Conservation (phyloP, 2,797 vertebrate species). For the Takifugu rubripes region DNA sequence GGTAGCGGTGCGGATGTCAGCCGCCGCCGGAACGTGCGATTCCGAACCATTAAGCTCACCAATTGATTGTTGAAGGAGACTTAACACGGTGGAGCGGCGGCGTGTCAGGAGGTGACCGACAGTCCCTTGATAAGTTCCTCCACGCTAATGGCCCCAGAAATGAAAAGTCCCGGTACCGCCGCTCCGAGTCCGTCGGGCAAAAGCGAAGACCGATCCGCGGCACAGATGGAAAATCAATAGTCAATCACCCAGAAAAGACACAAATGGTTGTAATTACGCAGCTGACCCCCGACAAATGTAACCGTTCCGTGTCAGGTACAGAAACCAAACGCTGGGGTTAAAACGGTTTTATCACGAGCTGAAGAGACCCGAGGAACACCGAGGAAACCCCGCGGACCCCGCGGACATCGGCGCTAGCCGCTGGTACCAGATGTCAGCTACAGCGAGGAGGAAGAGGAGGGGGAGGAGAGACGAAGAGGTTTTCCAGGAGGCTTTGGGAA, state of each 20-base stretch:
- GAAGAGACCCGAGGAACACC: neutral
- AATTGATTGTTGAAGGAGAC: conserved; percentile 32
- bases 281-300: conserved; percentile 54
- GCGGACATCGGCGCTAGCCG: too few species aligned
- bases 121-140: conserved; percentile 27
- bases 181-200: conserved; percentile 26
- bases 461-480: conserved; percentile 23
- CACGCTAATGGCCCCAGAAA: conserved; percentile 38
- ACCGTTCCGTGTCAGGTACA: conserved; percentile 29
- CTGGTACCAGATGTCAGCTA: too few species aligned
- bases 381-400: too few species aligned
- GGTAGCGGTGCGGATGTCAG: neutral
- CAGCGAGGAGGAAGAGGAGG: neutral
- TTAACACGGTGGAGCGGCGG: conserved; percentile 18
- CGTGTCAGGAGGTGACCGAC: conserved; percentile 37
- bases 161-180: conserved; percentile 16
- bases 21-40: neutral
- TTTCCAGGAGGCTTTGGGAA: conserved; percentile 30
- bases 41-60: neutral
- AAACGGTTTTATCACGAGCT: conserved; percentile 1
- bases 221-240: conserved; percentile 64
- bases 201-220: conserved; percentile 33
- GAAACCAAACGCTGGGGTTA: conserved; percentile 3
- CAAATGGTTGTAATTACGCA: conserved; percentile 33
- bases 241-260: conserved; percentile 57